phyloP scores from a whole-genome alignment of 2,113 vertebrate genomes.

The Accipiter virgatus region DNA sequence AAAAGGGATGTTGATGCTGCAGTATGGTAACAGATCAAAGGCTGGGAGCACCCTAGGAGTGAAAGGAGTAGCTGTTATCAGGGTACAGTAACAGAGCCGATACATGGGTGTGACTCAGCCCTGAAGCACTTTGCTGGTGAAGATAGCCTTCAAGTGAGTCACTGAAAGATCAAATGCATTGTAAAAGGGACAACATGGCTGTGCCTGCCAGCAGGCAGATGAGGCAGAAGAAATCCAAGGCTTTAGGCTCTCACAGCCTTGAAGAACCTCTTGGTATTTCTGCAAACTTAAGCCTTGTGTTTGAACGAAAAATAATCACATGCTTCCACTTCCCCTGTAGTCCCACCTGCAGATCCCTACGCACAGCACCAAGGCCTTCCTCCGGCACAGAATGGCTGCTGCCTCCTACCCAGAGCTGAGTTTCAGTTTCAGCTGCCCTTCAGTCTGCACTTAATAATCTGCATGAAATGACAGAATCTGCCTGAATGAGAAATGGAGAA shows the following conservation, averaged over 20 bases:
- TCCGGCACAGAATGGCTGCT: background rate
- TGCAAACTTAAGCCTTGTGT: background rate
- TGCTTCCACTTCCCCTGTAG: background rate
- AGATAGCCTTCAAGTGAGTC: conserved; percentile 10
- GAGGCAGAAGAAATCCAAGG: conserved; percentile 14
- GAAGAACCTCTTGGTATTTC: background rate
- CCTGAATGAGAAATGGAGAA: background rate
- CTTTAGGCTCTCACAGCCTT: conserved; percentile 16
- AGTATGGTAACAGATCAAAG: conserved; percentile 6
- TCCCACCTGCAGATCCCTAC: background rate
- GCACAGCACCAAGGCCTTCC: background rate
- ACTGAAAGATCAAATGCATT: background rate
- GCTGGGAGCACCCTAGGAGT: background rate
- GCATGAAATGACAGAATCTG: background rate
- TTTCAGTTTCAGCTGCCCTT: background rate
- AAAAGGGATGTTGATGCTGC: background rate
- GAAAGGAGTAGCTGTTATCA: conserved; percentile 3
- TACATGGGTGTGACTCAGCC: background rate
- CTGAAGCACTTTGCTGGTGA: background rate
- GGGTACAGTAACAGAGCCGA: background rate
- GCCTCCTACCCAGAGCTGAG: background rate
- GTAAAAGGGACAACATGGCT: background rate
- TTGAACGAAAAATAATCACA: background rate
- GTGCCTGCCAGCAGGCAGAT: background rate
- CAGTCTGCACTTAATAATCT: background rate